Conservation (phyloP, 1,140 invertebrate species). For the Macrobrachium nipponense region DNA sequence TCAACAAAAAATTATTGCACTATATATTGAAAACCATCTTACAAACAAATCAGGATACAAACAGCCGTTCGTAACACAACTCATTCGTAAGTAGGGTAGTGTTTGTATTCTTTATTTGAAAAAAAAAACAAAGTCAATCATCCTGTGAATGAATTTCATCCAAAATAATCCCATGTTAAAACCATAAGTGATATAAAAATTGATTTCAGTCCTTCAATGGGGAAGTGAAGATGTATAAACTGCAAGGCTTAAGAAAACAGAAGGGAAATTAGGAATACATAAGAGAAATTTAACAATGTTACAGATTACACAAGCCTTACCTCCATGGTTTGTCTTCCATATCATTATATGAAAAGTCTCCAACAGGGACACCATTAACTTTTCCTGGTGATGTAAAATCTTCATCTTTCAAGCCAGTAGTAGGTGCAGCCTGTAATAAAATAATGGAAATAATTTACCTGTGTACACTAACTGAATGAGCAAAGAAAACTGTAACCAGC, state of each 20-base stretch:
- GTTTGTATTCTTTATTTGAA: too few species aligned
- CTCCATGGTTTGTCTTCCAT: slow-evolving; percentile 98
- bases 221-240: too few species aligned
- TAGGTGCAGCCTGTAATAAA: slow-evolving; percentile 27
- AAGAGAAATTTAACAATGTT: not conserved
- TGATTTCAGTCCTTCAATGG: too few species aligned
- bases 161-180: too few species aligned
- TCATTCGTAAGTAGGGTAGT: too few species aligned
- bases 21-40: too few species aligned
- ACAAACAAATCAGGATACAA: too few species aligned
- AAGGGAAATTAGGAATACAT: not conserved
- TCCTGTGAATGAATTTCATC: too few species aligned
- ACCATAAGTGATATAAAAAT: too few species aligned
- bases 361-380: slow-evolving; percentile 92
- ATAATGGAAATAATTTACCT: not conserved
- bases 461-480: not conserved
- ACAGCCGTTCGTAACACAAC: too few species aligned
- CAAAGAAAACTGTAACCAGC: not conserved
- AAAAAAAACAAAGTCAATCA: too few species aligned
- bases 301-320: not conserved
- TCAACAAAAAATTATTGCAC: too few species aligned
- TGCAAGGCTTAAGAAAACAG: not conserved
- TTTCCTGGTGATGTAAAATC: slow-evolving; percentile 73
- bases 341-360: slow-evolving; percentile 92
- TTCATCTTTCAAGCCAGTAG: slow-evolving; percentile 47